Conservation (phyloP, 2,888 invertebrate genomes). For the Cordilura impudica region DNA sequence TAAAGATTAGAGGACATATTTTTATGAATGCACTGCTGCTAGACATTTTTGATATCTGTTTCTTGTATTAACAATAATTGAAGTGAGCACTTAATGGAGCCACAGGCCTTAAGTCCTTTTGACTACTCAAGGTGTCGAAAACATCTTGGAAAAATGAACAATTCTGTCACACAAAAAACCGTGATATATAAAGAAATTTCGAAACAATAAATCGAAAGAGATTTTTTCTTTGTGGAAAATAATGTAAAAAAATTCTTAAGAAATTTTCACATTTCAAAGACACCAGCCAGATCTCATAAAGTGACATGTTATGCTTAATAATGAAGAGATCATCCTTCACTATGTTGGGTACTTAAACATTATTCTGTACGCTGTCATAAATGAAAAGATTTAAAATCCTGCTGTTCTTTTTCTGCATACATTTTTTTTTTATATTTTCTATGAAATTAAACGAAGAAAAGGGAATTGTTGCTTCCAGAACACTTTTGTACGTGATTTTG, state of each 20-base stretch:
- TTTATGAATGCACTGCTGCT: constrained; percentile 24
- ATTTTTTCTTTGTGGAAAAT: background rate
- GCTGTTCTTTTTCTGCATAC: constrained; percentile 55
- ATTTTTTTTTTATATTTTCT: background rate
- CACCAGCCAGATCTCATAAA: constrained; percentile 36
- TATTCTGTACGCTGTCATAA: constrained; percentile 25
- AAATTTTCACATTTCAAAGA: background rate
- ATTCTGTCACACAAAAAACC: background rate
- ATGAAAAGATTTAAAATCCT: constrained; percentile 28
- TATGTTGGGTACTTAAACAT: background rate
- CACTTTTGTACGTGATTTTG: constrained; percentile 51
- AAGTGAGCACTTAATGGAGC: constrained; percentile 38
- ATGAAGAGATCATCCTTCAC: constrained; percentile 56
- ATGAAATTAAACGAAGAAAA: background rate
- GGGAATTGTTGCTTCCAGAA: background rate
- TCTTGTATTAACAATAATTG: background rate
- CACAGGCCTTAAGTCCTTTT: constrained; percentile 26
- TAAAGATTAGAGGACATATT: background rate
- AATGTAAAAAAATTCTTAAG: constrained; percentile 6
- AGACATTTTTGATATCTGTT: background rate
- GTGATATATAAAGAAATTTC: constrained; percentile 16
- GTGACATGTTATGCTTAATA: constrained; percentile 61
- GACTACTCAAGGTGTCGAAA: constrained; percentile 34
- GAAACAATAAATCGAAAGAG: constrained; percentile 22
- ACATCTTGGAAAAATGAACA: background rate